Evolutionary conservation across 1,140 invertebrate species (phyloP).

Genomic region (Heliconius eleuchia): DNA sequence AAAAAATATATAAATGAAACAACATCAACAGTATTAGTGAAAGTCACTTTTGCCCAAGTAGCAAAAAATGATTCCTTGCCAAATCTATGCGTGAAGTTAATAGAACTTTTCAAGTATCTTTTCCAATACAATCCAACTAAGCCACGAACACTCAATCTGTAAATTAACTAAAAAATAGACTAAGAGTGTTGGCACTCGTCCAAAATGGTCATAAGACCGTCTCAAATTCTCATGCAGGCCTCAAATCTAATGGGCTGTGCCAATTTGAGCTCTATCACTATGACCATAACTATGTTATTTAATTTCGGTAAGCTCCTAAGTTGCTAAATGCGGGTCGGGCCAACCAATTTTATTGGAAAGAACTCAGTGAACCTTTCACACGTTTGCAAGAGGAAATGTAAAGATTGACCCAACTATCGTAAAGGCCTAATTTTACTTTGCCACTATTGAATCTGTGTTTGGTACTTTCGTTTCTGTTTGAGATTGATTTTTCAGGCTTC

Average conservation of each 20-base stretch:
- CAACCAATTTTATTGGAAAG: conserved; percentile 34
- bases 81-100: neutral
- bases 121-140: neutral
- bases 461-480: neutral
- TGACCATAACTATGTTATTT: conserved; percentile 11
- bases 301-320: conserved; percentile 22
- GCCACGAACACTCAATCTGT: conserved; percentile 38
- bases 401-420: conserved; percentile 24
- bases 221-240: conserved; percentile 38
- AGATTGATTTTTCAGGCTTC: neutral
- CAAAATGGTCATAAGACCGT: conserved; percentile 40
- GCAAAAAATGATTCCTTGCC: too few relatives aligned
- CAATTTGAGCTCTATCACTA: conserved; percentile 26
- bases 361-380: conserved; percentile 41
- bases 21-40: too few relatives aligned
- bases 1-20: too few relatives aligned
- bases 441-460: conserved; percentile 9
- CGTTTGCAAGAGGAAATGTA: conserved; percentile 40
- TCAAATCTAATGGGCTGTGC: conserved; percentile 2
- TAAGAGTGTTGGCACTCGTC: conserved; percentile 34
- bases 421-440: conserved; percentile 25
- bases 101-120: neutral
- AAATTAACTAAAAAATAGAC: conserved; percentile 44
- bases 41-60: too few relatives aligned
- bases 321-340: conserved; percentile 32